Conservation (phyloP, 2,113 vertebrate genomes). For the Vidua macroura region DNA sequence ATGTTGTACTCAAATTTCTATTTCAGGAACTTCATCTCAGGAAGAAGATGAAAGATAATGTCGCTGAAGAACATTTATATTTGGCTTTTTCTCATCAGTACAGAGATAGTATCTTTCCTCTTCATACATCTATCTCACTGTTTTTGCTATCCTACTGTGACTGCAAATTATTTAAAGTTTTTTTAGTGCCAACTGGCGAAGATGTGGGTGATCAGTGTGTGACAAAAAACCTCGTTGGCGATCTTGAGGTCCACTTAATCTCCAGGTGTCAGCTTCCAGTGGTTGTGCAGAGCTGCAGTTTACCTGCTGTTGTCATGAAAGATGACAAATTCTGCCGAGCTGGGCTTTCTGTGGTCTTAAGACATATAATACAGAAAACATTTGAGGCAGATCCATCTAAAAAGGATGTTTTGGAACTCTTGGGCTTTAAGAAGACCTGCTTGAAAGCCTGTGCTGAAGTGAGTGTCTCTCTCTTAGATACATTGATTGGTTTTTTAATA, state of each 20-base stretch:
- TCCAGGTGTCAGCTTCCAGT: constrained; percentile 74
- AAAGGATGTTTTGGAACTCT: constrained; percentile 81
- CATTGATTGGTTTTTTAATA: neutral
- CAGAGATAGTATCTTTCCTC: constrained; percentile 77
- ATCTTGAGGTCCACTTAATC: constrained; percentile 67
- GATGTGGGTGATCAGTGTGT: constrained; percentile 30
- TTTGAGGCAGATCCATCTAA: constrained; percentile 75
- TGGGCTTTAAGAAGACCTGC: constrained; percentile 98
- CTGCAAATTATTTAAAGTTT: constrained; percentile 83
- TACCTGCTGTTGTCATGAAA: constrained; percentile 82
- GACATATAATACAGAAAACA: constrained; percentile 84
- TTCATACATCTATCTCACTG: constrained; percentile 87
- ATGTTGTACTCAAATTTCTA: constrained; percentile 25
- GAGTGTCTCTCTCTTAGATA: constrained; percentile 53
- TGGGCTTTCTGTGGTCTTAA: constrained; percentile 90
- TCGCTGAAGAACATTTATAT: constrained; percentile 78
- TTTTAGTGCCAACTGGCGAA: constrained; percentile 71
- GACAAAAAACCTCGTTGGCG: constrained; percentile 37
- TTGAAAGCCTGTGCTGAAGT: constrained; percentile 98
- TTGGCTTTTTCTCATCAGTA: constrained; percentile 74
- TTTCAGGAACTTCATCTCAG: constrained; percentile 51
- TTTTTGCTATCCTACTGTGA: constrained; percentile 94
- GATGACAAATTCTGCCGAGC: constrained; percentile 85
- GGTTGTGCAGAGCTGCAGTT: constrained; percentile 82
- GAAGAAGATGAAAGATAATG: constrained; percentile 79